Evolutionary conservation across 2,888 invertebrate species (phyloP).

Genomic region (Platycheirus albimanus): DNA sequence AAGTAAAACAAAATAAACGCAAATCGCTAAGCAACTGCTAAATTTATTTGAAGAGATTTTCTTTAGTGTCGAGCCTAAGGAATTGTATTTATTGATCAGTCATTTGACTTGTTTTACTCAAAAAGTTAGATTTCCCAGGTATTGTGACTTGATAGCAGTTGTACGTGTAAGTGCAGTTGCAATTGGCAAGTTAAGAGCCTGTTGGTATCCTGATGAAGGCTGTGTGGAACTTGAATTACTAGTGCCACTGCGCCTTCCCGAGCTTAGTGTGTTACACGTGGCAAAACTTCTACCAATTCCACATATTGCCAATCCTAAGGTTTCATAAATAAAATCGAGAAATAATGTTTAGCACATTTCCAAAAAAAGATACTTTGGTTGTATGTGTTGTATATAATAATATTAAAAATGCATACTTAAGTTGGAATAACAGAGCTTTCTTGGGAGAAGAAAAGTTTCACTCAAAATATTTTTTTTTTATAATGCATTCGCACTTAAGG

Average conservation of each 20-base stretch:
- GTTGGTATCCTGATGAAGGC: conserved; percentile 80
- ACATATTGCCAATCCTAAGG: conserved; percentile 83
- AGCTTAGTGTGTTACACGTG: conserved; percentile 80
- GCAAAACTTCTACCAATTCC: conserved; percentile 83
- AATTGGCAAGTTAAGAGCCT: conserved; percentile 81
- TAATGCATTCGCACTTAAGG: no score
- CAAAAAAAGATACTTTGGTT: no score
- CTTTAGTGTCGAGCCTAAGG: neutral
- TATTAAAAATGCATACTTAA: no score
- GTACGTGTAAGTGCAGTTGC: conserved; percentile 81
- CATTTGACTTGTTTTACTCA: conserved; percentile 76
- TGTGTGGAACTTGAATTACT: conserved; percentile 78
- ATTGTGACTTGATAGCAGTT: conserved; percentile 82
- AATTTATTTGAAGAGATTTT: neutral
- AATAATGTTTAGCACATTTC: no score
- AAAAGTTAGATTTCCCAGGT: conserved; percentile 82
- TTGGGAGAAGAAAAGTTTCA: no score
- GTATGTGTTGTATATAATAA: no score
- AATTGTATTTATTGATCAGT: neutral
- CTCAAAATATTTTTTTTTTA: no score
- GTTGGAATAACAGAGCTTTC: no score
- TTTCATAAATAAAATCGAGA: conserved; percentile 76
- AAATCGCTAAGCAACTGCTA: neutral
- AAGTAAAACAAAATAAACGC: neutral
- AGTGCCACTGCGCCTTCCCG: conserved; percentile 78